These are phyloP conservation scores for fruit fly (Drosophila melanogaster) DNA, from an alignment of 1,140 invertebrate genomes.

Conservation along the genomic window Release_6_plus_ISO1_MT NT_033779.5:3239501-3240000, in stretches of 20 bases:
- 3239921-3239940: constrained; percentile 31
- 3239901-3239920: constrained; percentile 38
- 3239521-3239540: constrained; percentile 29
- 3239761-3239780: constrained; percentile 21
- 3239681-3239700: constrained; percentile 52
- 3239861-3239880: constrained; percentile 54
- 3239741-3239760: constrained; percentile 21
- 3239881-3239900: constrained; percentile 35
- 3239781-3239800: constrained; percentile 20
- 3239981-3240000: constrained; percentile 16
- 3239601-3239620: constrained; percentile 53
- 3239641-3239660: constrained; percentile 16
- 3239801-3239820: background rate
- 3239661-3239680: constrained; percentile 50
- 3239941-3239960: constrained; percentile 15
- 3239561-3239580: constrained; percentile 22
- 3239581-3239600: constrained; percentile 35
- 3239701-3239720: constrained; percentile 30
- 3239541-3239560: constrained; percentile 48
- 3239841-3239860: constrained; percentile 42
- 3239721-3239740: constrained; percentile 3
- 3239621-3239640: constrained; percentile 33
- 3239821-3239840: background rate
- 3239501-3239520: background rate
- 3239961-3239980: constrained; percentile 28